Evolutionary conservation across 2,888 invertebrate species (phyloP).

Genomic region (Parnassius smintheus): DNA sequence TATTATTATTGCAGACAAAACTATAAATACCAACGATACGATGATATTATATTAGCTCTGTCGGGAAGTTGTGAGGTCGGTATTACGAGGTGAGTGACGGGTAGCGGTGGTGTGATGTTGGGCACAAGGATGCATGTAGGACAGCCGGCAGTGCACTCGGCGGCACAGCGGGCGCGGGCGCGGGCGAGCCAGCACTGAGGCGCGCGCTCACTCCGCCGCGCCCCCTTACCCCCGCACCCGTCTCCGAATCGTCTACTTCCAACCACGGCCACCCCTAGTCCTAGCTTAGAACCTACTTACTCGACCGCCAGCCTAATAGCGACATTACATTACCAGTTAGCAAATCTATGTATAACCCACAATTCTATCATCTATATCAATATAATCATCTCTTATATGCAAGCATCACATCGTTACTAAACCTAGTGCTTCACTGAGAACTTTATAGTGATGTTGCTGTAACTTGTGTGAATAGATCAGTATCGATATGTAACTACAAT

Average conservation of each 20-base stretch:
- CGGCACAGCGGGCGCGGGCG: constrained; percentile 74
- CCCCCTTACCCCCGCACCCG: constrained; percentile 42
- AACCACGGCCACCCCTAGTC: constrained; percentile 38
- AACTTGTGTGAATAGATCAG: no score
- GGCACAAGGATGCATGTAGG: constrained; percentile 60
- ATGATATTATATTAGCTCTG: background rate
- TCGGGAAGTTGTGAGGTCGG: constrained; percentile 3
- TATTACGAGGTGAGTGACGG: constrained; percentile 39
- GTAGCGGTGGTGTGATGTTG: constrained; percentile 72
- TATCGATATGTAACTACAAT: no score
- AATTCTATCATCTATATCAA: no score
- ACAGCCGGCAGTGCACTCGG: constrained; percentile 54
- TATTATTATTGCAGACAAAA: constrained; percentile 16
- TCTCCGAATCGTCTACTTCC: constrained; percentile 28
- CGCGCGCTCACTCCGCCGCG: constrained; percentile 65
- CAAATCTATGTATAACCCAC: no score
- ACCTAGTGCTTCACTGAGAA: no score
- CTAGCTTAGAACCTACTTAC: constrained; percentile 11
- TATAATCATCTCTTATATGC: background rate
- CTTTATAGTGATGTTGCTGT: no score
- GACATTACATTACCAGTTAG: constrained; percentile 1
- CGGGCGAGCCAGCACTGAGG: constrained; percentile 76
- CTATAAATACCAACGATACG: constrained; percentile 4
- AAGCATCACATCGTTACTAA: background rate
- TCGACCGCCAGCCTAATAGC: constrained; percentile 3